Evolutionary conservation across 2,888 invertebrate species (phyloP).

Genomic region (Muschampia staudingeri): DNA sequence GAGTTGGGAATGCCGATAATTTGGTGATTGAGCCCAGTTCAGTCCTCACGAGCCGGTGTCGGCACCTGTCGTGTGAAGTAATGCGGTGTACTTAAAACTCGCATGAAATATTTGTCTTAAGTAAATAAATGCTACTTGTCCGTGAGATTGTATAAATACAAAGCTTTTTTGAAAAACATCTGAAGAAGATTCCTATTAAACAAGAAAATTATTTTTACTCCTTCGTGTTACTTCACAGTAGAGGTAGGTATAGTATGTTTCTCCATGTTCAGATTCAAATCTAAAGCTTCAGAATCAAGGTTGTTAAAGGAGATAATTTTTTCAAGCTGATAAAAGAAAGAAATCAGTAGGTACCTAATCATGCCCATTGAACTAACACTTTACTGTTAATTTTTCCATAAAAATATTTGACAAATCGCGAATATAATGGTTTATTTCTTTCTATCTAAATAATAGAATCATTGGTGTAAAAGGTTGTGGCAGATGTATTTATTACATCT

Average conservation of each 20-base stretch:
- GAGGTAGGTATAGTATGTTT: neutral
- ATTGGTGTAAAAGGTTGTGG: too few relatives aligned
- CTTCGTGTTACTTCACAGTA: neutral
- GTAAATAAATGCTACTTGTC: constrained; percentile 47
- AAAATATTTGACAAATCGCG: too few relatives aligned
- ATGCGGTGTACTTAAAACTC: constrained; percentile 47
- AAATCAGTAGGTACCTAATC: too few relatives aligned
- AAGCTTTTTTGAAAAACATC: constrained; percentile 16
- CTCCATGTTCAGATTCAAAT: neutral
- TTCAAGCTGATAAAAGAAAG: too few relatives aligned
- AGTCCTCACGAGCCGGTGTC: constrained; percentile 78
- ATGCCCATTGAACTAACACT: too few relatives aligned
- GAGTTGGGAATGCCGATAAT: constrained; percentile 84
- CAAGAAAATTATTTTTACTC: constrained; percentile 22
- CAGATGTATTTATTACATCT: too few relatives aligned
- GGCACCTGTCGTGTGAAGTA: constrained; percentile 73
- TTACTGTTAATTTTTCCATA: too few relatives aligned
- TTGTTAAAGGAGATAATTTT: neutral
- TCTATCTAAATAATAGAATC: too few relatives aligned
- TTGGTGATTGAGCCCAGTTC: constrained; percentile 80
- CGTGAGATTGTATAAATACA: constrained; percentile 36
- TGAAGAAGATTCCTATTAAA: constrained; percentile 3
- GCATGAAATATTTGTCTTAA: constrained; percentile 52
- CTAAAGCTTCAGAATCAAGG: neutral
- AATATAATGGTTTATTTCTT: too few relatives aligned